Percentiles rank a stretch among this genome's conserved stretches.
phyloP scores from a whole-genome alignment of 2,797 vertebrate species.

The Acanthurus tractus region DNA sequence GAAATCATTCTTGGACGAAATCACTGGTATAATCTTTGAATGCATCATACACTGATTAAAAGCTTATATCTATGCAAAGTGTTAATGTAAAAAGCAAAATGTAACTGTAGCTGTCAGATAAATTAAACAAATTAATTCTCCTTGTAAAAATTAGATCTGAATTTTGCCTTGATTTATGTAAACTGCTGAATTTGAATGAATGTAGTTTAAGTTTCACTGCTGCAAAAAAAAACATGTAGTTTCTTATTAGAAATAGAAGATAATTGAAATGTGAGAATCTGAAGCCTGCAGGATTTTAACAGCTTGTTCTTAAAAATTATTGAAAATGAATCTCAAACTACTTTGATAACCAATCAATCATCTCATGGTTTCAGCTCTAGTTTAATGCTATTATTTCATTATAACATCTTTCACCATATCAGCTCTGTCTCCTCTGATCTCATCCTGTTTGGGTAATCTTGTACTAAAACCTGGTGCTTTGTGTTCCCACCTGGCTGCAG shows the following conservation, averaged over 20 bases:
- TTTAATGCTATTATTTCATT: slow-evolving; percentile 4
- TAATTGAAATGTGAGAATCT: not conserved
- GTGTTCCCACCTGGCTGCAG: slow-evolving; percentile 84
- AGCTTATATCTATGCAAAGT: too few species aligned
- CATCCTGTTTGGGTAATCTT: slow-evolving; percentile 72
- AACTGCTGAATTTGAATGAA: not conserved
- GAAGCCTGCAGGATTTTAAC: not conserved
- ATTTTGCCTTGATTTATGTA: not conserved
- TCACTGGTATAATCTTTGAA: too few species aligned
- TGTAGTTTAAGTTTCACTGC: not conserved
- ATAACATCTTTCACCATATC: slow-evolving; percentile 38
- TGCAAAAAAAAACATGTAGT: not conserved
- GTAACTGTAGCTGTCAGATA: not conserved
- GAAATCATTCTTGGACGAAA: too few species aligned
- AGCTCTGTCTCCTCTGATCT: slow-evolving; percentile 57
- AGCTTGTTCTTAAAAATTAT: not conserved
- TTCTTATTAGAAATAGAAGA: not conserved
- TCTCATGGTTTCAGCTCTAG: not conserved
- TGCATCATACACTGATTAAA: too few species aligned
- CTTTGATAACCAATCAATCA: not conserved
- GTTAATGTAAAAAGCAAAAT: not conserved
- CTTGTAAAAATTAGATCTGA: not conserved
- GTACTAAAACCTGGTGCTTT: slow-evolving; percentile 69
- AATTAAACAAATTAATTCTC: not conserved
- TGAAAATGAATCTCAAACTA: too few species aligned